Base-by-base conservation (phyloP, 1,140 invertebrate genomes). In the Zaprionus inermis region DNA sequence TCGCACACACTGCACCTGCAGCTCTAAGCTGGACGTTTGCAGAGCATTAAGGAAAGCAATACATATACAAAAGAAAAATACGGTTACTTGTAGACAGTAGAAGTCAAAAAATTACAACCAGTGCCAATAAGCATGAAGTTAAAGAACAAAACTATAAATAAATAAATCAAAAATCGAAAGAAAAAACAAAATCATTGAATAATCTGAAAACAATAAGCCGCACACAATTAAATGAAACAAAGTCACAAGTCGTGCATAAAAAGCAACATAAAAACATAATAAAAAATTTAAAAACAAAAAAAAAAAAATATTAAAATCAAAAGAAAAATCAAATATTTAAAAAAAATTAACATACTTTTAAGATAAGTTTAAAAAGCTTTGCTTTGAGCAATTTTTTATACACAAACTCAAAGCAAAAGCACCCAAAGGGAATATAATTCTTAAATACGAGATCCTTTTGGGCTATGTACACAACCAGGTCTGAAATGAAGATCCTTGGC, bases 401-500 rank as follows among this genome's bases (percentile, higher is more conserved):
- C 58, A 61, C 22, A 78, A 78, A 55, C 56, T 74, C 65, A 58
- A 58, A 80, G 61, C 20, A 34, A 7, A 54, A 61, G 61, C n/a
- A 54, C 34, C 7, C 52, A 54, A 51, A 22, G 12, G 32, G 3
- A 24, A 32, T 10, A 49, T 4, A 34, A n/a, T 11, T 54, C 58
- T 5, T 52, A n/a, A 51, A 22, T 18, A 18, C n/a, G 34, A 3
- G 49, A 22, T 14, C 30, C 5, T 20, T 65, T 16, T 36, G 68
- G 72, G 64, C 64, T 73, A 81, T 90, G 86, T 78, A 68, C 38
- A 72, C 78, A 32, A 90, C 32, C 36, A 78, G 61, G 56, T 32
- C 49, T 28, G 72, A 79, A 36, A 79, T 81, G 81, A 82, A 86
- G 63, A 86, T 85, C 44, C 85, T 82, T 73, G 60, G 76, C 64